phyloP scores from a whole-genome alignment of 2,113 vertebrate genomes.

The Hypanus sabinus region DNA sequence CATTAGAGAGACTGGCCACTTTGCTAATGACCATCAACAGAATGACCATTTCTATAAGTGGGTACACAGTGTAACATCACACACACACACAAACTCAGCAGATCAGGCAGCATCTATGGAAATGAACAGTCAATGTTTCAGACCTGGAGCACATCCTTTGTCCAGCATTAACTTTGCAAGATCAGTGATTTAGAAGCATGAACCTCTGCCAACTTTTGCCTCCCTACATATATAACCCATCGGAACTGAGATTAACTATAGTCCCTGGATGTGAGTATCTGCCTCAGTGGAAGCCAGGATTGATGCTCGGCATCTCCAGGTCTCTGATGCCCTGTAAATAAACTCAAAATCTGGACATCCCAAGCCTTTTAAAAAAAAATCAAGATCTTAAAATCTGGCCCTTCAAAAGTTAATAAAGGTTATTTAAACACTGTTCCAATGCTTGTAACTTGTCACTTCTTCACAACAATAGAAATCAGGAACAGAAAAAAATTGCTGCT shows the following conservation, averaged over 20 bases:
- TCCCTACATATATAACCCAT: background rate
- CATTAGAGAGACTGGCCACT: background rate
- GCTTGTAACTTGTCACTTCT: background rate
- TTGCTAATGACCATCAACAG: background rate
- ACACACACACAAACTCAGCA: too few relatives aligned
- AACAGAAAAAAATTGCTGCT: background rate
- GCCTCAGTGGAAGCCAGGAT: background rate
- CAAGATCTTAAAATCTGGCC: background rate
- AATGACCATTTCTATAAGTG: background rate
- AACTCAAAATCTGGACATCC: background rate
- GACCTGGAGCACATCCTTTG: too few relatives aligned
- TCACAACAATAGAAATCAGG: background rate
- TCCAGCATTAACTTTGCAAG: background rate
- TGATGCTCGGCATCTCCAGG: background rate
- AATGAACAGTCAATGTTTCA: too few relatives aligned
- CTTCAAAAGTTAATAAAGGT: background rate
- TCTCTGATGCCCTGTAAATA: background rate
- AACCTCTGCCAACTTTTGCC: background rate
- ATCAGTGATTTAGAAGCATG: background rate
- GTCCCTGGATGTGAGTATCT: background rate
- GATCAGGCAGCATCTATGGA: too few relatives aligned
- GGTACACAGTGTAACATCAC: background rate
- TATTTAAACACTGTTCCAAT: background rate
- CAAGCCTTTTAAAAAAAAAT: background rate
- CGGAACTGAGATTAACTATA: background rate